These are phyloP conservation scores for Salvator merianae DNA, from an alignment of 2,113 vertebrate species.

Conservation along the genomic window DNA sequence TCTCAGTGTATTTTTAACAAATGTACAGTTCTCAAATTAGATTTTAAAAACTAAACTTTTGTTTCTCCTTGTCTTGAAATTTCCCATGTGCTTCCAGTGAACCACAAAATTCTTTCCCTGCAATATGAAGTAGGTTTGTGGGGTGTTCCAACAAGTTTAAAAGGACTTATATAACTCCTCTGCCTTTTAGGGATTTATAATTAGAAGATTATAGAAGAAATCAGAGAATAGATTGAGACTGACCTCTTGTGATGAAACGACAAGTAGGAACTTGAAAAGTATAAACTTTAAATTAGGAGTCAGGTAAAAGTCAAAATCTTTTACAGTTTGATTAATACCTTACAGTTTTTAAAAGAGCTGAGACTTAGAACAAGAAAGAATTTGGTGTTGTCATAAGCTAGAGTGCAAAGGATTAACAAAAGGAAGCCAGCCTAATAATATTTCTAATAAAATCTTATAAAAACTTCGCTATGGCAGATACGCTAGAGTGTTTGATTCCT, in stretches of 20 bases:
- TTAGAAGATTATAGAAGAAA: conserved; percentile 87
- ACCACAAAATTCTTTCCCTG: conserved; percentile 60
- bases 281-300: conserved; percentile 54
- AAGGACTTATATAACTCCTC: conserved; percentile 85
- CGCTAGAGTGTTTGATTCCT: no score
- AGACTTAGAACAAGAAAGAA: no score
- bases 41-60: conserved; percentile 42
- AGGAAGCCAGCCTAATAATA: no score
- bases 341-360: no score
- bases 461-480: no score
- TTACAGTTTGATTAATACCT: no score
- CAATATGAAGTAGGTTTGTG: conserved; percentile 72
- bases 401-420: no score
- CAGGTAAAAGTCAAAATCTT: not conserved
- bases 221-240: conserved; percentile 84
- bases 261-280: conserved; percentile 74
- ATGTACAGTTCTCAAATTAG: conserved; percentile 33
- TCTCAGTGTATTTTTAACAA: conserved; percentile 20
- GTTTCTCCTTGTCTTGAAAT: conserved; percentile 46
- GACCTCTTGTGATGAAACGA: conserved; percentile 74
- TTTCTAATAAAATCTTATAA: no score
- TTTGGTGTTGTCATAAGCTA: no score
- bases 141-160: conserved; percentile 80
- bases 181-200: conserved; percentile 83
- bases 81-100: conserved; percentile 54